Percentiles rank a stretch among this genome's conserved stretches.
Evolutionary conservation across 64 coral and sea anemone genomes (phyloP).

Genomic region (Dendronephthya gigantea): DNA sequence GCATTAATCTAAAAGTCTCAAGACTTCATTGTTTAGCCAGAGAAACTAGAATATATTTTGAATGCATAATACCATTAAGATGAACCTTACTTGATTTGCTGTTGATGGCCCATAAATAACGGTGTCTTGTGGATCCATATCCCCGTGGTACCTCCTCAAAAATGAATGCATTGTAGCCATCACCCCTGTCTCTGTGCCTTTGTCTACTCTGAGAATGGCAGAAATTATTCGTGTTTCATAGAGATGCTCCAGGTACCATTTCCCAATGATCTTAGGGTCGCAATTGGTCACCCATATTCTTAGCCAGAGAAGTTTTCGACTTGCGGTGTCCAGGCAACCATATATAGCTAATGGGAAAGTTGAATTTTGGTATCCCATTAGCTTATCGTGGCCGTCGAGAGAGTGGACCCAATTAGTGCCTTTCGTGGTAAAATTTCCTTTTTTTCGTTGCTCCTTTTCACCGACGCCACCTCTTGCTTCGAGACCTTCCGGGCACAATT

Average conservation of each 20-base stretch:
- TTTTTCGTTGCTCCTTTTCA: background rate
- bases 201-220: no score
- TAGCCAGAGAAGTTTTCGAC: no score
- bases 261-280: no score
- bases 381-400: conserved; percentile 4
- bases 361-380: conserved; percentile 12
- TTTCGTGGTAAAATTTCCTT: background rate
- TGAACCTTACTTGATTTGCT: background rate
- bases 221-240: no score
- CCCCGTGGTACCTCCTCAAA: background rate
- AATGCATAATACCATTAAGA: no score
- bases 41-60: no score
- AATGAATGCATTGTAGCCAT: background rate
- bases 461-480: background rate
- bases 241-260: no score
- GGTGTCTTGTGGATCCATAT: background rate
- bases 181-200: no score
- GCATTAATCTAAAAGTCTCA: background rate
- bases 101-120: background rate
- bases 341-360: background rate
- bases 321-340: no score
- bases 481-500: background rate
- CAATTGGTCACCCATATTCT: no score
- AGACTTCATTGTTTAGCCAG: background rate
- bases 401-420: background rate